These are phyloP conservation scores for Trachythela sp. DNA, from an alignment of 64 coral and sea anemone genomes.

Conservation along the genomic window DNA sequence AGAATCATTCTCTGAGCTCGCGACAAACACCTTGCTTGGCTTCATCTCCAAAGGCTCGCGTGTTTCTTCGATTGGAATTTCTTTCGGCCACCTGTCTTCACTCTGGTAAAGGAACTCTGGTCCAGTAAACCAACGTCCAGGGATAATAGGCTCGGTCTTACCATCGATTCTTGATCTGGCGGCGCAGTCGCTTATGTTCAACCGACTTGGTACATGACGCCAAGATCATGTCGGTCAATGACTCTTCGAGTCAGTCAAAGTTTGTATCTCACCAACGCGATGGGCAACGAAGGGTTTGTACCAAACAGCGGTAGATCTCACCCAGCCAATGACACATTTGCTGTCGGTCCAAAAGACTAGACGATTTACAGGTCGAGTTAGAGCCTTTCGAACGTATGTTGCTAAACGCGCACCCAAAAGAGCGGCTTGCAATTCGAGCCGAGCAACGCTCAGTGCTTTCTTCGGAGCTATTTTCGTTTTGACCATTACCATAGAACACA, in stretches of 20 bases:
- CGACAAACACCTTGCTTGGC: neutral
- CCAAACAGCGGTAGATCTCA: neutral
- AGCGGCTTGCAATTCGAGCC: neutral
- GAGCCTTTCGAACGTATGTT: neutral
- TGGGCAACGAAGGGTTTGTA: conserved; percentile 13
- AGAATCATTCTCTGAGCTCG: neutral
- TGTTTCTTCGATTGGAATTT: neutral
- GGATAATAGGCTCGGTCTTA: neutral
- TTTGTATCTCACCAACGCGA: neutral
- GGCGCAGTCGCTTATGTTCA: neutral
- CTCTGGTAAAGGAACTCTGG: neutral
- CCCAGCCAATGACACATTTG: conserved; percentile 2
- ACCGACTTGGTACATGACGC: neutral
- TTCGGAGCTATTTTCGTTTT: neutral
- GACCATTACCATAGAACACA: neutral
- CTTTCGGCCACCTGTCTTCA: neutral
- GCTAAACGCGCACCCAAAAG: neutral
- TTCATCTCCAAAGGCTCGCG: neutral
- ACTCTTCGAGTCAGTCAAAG: neutral
- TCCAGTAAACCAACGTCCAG: neutral
- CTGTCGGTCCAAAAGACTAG: neutral
- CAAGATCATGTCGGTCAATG: too few species aligned
- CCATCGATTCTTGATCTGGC: neutral
- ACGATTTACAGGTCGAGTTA: neutral
- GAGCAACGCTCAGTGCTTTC: conserved; percentile 7